Evolutionary conservation across 2,888 invertebrate species (phyloP).

Genomic region (Escarpia spicata): DNA sequence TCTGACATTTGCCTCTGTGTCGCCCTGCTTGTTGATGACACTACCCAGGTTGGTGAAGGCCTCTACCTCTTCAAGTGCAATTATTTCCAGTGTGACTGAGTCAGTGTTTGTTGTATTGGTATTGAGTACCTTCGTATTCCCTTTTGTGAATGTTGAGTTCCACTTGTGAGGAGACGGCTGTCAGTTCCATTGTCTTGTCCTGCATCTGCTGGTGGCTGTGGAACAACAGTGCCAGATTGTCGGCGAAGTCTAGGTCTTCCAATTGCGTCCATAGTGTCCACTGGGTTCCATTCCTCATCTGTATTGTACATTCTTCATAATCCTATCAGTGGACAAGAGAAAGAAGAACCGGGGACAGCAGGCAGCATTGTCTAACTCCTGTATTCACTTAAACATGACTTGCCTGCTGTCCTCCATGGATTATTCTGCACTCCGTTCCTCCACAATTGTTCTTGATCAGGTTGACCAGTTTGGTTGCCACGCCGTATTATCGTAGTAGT

Average conservation of each 20-base stretch:
- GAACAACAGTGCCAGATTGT: background rate
- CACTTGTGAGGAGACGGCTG: background rate
- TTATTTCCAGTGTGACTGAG: background rate
- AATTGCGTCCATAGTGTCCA: background rate
- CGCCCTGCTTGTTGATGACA: background rate
- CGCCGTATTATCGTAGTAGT: too few relatives aligned
- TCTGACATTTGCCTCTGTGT: background rate
- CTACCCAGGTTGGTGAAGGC: too few relatives aligned
- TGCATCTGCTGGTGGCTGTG: constrained; percentile 1
- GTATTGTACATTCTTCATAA: constrained; percentile 6
- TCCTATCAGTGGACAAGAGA: background rate
- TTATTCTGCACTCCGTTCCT: too few relatives aligned
- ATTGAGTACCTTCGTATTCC: background rate
- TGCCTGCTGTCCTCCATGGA: too few relatives aligned
- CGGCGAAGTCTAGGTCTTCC: background rate
- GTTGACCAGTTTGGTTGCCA: too few relatives aligned
- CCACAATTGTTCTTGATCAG: too few relatives aligned
- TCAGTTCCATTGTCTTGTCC: background rate
- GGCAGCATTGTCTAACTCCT: too few relatives aligned
- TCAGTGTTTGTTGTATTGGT: background rate
- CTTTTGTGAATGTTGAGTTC: background rate
- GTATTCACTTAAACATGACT: too few relatives aligned
- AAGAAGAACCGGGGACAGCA: background rate
- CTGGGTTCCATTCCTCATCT: background rate
- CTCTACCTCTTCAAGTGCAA: too few relatives aligned